Evolutionary conservation across 2,113 vertebrate genomes (phyloP).

Genomic region (Desmodus rotundus): DNA sequence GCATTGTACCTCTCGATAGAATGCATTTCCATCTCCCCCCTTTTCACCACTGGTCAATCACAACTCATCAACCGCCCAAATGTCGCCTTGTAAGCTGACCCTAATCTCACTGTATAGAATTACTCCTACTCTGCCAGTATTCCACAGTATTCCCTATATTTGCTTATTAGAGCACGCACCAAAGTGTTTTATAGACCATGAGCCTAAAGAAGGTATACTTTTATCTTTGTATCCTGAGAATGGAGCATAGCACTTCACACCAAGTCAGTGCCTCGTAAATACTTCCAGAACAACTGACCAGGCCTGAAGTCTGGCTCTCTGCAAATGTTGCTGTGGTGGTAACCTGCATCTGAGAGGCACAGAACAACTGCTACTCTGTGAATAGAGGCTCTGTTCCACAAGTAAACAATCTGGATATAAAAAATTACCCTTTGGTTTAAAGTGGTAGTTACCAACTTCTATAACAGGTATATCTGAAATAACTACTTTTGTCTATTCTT

Average conservation of each 20-base stretch:
- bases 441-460: neutral
- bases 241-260: neutral
- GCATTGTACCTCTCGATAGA: neutral
- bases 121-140: neutral
- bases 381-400: neutral
- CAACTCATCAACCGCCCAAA: neutral
- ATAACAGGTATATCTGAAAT: neutral
- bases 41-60: neutral
- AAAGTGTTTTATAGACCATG: neutral
- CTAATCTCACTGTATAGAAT: slow-evolving; percentile 21
- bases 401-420: neutral
- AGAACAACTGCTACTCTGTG: neutral
- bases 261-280: neutral
- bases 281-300: neutral
- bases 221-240: neutral
- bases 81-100: neutral
- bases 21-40: neutral
- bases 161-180: neutral
- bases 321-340: neutral
- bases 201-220: slow-evolving; percentile 15
- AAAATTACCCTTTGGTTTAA: neutral
- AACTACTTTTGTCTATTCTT: neutral
- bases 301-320: neutral
- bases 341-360: neutral
- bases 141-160: neutral